Base-by-base conservation (phyloP, 2,797 vertebrate species). In the Sibirionetta formosa region DNA sequence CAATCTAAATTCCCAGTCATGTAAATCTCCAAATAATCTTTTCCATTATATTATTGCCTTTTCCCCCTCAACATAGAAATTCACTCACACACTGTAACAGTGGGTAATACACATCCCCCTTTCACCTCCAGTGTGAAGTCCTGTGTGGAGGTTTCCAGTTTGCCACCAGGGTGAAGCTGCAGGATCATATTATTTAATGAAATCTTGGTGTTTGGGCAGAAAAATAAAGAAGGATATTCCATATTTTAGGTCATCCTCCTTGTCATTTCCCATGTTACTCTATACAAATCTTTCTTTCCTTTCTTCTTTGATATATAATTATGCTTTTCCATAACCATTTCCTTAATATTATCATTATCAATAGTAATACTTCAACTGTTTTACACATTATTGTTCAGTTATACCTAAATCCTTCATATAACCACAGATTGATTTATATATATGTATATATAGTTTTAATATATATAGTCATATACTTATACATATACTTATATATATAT, bases 131-230 rank as follows among this genome's bases (percentile, higher is more conserved):
- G 10, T 9, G 2, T 58, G n/a, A 79, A 38, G 31, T 35, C 5
- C 17, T 18, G 16, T 16, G 11, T 29, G 20, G 9, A 38, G 27
- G 7, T 23, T 78, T 68, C 75, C 38, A 35, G 7, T 38, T 20
- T 63, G 31, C 12, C 18, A 56, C 22, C 23, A 33, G 20, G 3
- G 3, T 57, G 31, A 89, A 64, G 63, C 53, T 42, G 17, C 17
- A 56, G 11, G 10, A 19, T 35, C 5, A 1, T 7, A 17, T 14
- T 36, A 26, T 31, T 79, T 35, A 44, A 56, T 17, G 26, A 84
- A 27, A 48, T 6, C 18, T 2, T 0, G 0, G 2, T 42, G 8
- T 46, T 60, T 57, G 23, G 26, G 50, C 12, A 79, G 79, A 57
- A 50, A 18, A 17, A 7, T 14, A 19, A 68, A 9, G 3, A 1